phyloP scores from a whole-genome alignment of 2,797 vertebrate species.

The Tamandua tetradactyla region DNA sequence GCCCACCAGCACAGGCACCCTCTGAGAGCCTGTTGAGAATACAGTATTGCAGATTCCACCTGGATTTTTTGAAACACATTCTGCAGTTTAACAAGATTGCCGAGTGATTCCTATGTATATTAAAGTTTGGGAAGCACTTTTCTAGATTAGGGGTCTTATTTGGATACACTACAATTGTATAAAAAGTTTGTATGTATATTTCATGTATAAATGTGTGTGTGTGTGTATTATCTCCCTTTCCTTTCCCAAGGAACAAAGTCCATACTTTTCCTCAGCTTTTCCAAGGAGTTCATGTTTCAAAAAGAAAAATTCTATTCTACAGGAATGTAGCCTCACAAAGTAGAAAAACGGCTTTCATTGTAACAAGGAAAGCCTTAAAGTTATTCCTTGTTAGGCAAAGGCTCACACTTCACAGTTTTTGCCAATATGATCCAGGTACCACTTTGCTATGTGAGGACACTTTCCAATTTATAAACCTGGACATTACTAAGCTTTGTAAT shows the following conservation, averaged over 20 bases:
- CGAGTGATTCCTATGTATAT: background rate
- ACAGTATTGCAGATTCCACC: background rate
- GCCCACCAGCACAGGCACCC: too few relatives aligned
- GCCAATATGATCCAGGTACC: background rate
- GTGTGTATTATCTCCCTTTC: background rate
- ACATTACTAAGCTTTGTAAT: background rate
- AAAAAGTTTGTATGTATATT: background rate
- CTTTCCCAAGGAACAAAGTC: background rate
- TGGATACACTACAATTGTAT: background rate
- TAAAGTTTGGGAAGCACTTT: background rate
- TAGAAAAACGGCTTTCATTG: background rate
- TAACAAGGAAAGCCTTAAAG: constrained; percentile 8
- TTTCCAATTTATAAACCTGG: background rate
- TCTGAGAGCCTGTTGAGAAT: background rate
- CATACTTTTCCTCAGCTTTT: background rate
- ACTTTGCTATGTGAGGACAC: background rate
- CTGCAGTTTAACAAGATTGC: background rate
- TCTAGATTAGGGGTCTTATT: background rate
- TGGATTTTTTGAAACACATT: background rate
- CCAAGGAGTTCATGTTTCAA: background rate
- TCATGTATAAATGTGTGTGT: too few relatives aligned
- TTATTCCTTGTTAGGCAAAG: background rate
- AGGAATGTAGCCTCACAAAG: background rate
- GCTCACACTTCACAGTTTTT: background rate
- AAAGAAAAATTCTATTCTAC: background rate